Percentiles rank a stretch among this genome's conserved stretches.
These are phyloP conservation scores for Choreutis nemorana DNA, from an alignment of 2,888 invertebrate species.

Conservation along the genomic window DNA sequence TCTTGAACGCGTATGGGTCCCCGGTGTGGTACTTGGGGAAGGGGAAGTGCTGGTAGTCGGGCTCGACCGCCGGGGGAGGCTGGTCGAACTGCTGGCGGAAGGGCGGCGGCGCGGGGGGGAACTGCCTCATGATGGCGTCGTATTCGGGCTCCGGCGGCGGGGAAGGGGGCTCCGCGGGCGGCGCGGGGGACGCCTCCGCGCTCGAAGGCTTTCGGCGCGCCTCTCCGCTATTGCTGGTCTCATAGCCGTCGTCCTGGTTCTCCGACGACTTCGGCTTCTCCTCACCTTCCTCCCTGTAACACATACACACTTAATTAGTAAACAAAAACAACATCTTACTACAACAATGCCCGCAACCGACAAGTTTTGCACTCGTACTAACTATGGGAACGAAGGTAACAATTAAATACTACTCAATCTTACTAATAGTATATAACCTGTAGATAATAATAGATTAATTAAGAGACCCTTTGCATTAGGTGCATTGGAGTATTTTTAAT, in stretches of 20 bases:
- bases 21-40: slow-evolving; percentile 45
- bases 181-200: slow-evolving; percentile 25
- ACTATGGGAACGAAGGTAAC: too few species aligned
- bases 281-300: slow-evolving; percentile 51
- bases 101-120: slow-evolving; percentile 17
- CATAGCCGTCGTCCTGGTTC: slow-evolving; percentile 89
- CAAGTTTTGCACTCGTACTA: slow-evolving; percentile 19
- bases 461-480: too few species aligned
- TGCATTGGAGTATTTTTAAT: too few species aligned
- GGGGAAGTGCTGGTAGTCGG: slow-evolving; percentile 38
- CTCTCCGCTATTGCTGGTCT: slow-evolving; percentile 78
- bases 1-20: slow-evolving; percentile 48
- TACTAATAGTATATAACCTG: too few species aligned
- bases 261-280: slow-evolving; percentile 70
- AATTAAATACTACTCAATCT: too few species aligned
- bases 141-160: slow-evolving; percentile 29
- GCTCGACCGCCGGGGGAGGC: slow-evolving; percentile 18
- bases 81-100: slow-evolving; percentile 22
- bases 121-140: slow-evolving; percentile 5
- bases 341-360: slow-evolving; percentile 11
- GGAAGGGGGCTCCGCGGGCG: slow-evolving; percentile 18
- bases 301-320: slow-evolving; percentile 11
- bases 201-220: slow-evolving; percentile 44
- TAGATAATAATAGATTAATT: too few species aligned
- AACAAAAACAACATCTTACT: too few species aligned